These are phyloP conservation scores for Scomber colias DNA, from an alignment of 2,113 vertebrate species.

Conservation along the genomic window DNA sequence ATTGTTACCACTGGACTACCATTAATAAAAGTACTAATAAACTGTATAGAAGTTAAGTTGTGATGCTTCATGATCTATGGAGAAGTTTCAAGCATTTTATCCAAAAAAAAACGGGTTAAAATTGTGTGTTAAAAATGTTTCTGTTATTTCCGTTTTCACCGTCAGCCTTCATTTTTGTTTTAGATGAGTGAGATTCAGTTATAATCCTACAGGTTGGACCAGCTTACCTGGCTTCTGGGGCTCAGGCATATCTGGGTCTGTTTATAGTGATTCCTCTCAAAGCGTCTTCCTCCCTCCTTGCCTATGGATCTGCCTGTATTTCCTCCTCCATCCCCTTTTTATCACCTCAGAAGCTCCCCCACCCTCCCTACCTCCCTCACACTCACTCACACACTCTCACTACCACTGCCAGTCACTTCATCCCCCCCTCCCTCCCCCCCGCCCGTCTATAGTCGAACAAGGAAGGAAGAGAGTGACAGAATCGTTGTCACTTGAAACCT, in stretches of 20 bases:
- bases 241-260: slow-evolving; percentile 82
- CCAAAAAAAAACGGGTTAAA: background rate
- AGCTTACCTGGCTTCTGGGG: slow-evolving; percentile 83
- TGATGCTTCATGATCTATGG: background rate
- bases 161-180: background rate
- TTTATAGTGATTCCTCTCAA: slow-evolving; percentile 66
- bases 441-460: slow-evolving; percentile 46
- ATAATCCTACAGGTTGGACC: slow-evolving; percentile 33
- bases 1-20: background rate
- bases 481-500: slow-evolving; percentile 82
- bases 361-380: background rate
- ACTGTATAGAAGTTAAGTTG: background rate
- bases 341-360: slow-evolving; percentile 64
- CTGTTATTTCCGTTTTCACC: background rate
- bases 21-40: background rate
- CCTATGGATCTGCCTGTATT: slow-evolving; percentile 66
- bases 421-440: slow-evolving; percentile 33
- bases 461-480: slow-evolving; percentile 68
- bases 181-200: background rate
- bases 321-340: slow-evolving; percentile 79
- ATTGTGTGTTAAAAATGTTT: background rate
- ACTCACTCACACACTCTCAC: background rate
- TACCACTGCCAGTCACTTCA: slow-evolving; percentile 42
- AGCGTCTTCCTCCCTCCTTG: slow-evolving; percentile 65
- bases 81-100: background rate